Conservation (phyloP, 2,113 vertebrate species). For the Saguinus midas region DNA sequence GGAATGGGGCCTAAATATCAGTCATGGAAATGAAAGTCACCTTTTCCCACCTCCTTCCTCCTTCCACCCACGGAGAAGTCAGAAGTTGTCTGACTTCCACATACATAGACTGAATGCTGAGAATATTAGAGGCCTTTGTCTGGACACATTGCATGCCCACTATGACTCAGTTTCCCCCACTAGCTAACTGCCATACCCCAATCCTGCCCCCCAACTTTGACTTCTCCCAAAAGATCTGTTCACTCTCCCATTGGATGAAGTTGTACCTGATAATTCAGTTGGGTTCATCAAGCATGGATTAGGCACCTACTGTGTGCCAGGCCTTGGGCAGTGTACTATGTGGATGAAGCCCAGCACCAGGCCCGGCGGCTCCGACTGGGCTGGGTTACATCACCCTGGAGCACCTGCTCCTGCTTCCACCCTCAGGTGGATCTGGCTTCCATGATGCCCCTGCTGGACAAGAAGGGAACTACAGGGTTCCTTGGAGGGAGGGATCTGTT, state of each 20-base stretch:
- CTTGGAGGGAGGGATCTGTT: background rate
- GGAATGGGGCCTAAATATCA: too few relatives aligned
- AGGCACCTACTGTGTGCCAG: background rate
- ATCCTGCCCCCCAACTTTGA: background rate
- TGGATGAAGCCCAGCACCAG: background rate
- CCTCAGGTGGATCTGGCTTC: background rate
- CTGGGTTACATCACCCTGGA: too few relatives aligned
- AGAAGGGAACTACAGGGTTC: background rate
- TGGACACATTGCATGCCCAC: rapidly evolving
- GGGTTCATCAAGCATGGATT: background rate
- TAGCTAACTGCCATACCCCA: background rate
- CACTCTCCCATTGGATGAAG: background rate
- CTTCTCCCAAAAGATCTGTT: background rate
- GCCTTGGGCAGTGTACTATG: background rate
- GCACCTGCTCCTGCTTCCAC: background rate
- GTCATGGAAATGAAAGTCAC: background rate
- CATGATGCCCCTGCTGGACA: background rate
- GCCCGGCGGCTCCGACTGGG: background rate
- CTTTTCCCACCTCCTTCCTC: background rate
- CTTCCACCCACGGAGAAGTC: background rate
- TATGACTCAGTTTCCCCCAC: background rate
- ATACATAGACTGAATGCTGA: background rate
- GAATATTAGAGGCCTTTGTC: background rate
- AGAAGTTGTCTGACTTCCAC: background rate
- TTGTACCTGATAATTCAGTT: background rate